Evolutionary conservation across 2,888 invertebrate genomes (phyloP).

Genomic region (Toxonevra muliebris): DNA sequence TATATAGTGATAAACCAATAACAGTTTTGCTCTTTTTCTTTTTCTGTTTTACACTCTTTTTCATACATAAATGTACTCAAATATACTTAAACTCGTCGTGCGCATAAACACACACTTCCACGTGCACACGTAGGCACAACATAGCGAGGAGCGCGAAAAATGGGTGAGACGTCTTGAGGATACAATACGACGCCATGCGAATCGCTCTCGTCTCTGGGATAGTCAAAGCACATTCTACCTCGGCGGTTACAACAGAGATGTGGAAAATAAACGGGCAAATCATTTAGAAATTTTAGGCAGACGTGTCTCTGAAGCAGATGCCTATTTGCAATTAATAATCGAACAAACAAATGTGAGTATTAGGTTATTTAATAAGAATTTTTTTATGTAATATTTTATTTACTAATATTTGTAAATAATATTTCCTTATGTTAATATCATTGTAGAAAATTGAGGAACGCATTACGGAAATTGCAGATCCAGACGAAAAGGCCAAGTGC

Average conservation of each 20-base stretch:
- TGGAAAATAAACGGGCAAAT: conserved; percentile 58
- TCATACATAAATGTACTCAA: background rate
- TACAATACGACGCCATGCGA: conserved; percentile 86
- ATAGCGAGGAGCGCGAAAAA: conserved; percentile 92
- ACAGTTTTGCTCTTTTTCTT: background rate
- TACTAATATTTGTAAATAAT: background rate
- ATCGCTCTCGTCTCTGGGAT: conserved; percentile 66
- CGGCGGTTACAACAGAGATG: conserved; percentile 67
- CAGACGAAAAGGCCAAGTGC: conserved; percentile 75
- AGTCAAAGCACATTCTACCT: conserved; percentile 59
- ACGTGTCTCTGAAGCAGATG: conserved; percentile 93
- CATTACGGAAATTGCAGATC: conserved; percentile 72
- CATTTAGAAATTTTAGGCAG: conserved; percentile 80
- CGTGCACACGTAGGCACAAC: conserved; percentile 77
- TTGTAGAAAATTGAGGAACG: conserved; percentile 74
- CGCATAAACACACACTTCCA: conserved; percentile 8
- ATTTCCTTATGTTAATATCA: conserved; percentile 19
- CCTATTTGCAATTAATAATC: conserved; percentile 94
- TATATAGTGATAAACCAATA: no score
- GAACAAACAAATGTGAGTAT: conserved; percentile 82
- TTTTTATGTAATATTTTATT: background rate
- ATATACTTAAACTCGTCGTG: background rate
- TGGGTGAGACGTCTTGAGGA: conserved; percentile 97
- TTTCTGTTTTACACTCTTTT: background rate
- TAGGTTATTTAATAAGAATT: conserved; percentile 2